Base-by-base conservation (phyloP, 2,797 vertebrate genomes). In the Gallirallus australis region DNA sequence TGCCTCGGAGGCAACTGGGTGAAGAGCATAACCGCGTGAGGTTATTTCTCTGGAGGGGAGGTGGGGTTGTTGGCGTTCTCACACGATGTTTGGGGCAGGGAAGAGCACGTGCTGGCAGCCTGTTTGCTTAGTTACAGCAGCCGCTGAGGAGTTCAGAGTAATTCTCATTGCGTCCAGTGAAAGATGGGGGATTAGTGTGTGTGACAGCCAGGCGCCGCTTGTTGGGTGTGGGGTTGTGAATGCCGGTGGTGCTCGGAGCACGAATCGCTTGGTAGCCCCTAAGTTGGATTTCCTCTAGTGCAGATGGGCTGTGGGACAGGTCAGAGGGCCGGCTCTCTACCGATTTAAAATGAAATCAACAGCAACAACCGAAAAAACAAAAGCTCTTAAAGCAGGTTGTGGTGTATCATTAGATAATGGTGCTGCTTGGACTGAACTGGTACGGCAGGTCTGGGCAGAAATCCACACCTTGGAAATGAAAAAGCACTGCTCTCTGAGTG, bases 381-480 rank as follows among this genome's bases (percentile, higher is more conserved):
- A 8, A 47, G 47, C 11, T 45, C 50, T 40, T 54, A 52, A 37
- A 86, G 71, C 69, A 60, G 45, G 68, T 72, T 3, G 12, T 40
- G 80, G 63, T 61, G 23, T 72, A 27, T 86, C 78, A 83, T 71
- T 57, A 92, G 93, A 15, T 89, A 78, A 85, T 96, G 78, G 73
- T n/a, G 56, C 53, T 69, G 48, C 23, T 85, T 71, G 39, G 33
- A 15, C 42, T 15, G 1, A 95, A 91, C 93, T 81, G 92, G 94
- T 75, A 3, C 60, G 33, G 95, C 95, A 92, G 92, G 96, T 95
- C 86, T 66, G 79, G 86, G 86, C 95, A 93, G 90, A 73, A 76
- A 25, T 28, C 61, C 96, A 90, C 91, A 60, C 96, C 96, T 96
- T 60, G 23, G 14, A 59, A 60, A 68, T 40, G 3, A 31, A 84